phyloP scores from a whole-genome alignment of 2,888 invertebrate genomes.

The Thereva unica region DNA sequence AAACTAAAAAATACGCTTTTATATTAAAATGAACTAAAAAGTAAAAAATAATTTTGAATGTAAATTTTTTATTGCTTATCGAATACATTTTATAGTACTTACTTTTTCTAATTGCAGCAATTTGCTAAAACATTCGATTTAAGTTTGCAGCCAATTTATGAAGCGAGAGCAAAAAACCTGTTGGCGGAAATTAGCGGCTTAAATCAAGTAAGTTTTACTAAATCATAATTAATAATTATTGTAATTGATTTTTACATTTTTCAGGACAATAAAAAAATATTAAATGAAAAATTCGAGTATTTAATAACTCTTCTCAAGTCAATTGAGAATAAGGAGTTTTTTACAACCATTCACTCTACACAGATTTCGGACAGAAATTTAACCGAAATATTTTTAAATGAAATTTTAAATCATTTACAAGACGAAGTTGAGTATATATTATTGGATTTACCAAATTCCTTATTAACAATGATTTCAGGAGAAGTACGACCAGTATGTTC shows the following conservation, averaged over 20 bases:
- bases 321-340: conserved; percentile 52
- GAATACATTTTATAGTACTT: no score
- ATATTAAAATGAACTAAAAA: no score
- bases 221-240: background rate
- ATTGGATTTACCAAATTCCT: background rate
- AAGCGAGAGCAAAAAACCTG: conserved; percentile 53
- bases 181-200: conserved; percentile 49
- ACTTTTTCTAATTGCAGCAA: conserved; percentile 45
- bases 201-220: conserved; percentile 44
- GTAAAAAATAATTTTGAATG: no score
- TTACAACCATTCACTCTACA: conserved; percentile 50
- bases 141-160: conserved; percentile 54
- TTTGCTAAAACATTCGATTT: conserved; percentile 55
- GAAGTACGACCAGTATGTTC: conserved; percentile 46
- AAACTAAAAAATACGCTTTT: no score
- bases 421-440: conserved; percentile 39
- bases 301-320: conserved; percentile 48
- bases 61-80: no score
- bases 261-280: conserved; percentile 43
- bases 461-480: background rate
- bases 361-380: conserved; percentile 51
- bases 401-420: conserved; percentile 51
- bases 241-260: conserved; percentile 1
- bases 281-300: conserved; percentile 48
- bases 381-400: conserved; percentile 50